Evolutionary conservation across 2,113 vertebrate species (phyloP).

Genomic region (Ariopsis seemanni): DNA sequence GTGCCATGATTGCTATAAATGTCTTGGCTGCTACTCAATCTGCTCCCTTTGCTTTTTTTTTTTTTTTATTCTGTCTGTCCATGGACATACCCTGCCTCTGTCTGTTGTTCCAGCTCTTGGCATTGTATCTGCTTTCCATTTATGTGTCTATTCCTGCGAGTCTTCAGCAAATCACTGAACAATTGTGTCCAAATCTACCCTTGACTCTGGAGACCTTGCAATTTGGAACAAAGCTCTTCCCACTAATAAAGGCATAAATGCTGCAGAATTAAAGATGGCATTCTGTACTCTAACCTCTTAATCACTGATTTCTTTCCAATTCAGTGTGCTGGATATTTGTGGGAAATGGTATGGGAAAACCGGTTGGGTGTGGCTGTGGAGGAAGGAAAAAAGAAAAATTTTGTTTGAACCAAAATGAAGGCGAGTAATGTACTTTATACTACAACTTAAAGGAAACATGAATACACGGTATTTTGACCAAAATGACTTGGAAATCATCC

Average conservation of each 20-base stretch:
- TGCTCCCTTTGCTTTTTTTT: not conserved
- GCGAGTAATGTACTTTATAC: not conserved
- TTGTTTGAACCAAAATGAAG: not conserved
- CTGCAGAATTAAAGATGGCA: slow-evolving; percentile 5
- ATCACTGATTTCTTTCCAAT: not conserved
- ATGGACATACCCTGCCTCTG: not conserved
- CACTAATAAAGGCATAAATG: slow-evolving; percentile 10
- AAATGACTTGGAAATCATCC: not conserved
- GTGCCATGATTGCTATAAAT: not conserved
- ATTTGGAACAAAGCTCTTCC: slow-evolving; percentile 10
- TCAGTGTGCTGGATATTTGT: not conserved
- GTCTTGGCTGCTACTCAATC: too few species aligned
- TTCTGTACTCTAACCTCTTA: slow-evolving; percentile 3
- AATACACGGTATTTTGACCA: not conserved
- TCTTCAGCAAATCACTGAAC: slow-evolving; percentile 9
- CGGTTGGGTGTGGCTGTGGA: not conserved
- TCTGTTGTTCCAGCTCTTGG: slow-evolving; percentile 19
- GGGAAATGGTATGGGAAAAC: not conserved
- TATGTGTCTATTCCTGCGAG: not conserved
- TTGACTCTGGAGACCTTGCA: not conserved
- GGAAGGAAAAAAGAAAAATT: not conserved
- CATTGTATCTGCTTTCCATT: slow-evolving; percentile 19
- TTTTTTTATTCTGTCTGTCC: not conserved
- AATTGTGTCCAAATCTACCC: slow-evolving; percentile 13
- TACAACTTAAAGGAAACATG: not conserved